Base-by-base conservation (phyloP, 2,797 vertebrate genomes). In the Oceanodroma leucorhoa region DNA sequence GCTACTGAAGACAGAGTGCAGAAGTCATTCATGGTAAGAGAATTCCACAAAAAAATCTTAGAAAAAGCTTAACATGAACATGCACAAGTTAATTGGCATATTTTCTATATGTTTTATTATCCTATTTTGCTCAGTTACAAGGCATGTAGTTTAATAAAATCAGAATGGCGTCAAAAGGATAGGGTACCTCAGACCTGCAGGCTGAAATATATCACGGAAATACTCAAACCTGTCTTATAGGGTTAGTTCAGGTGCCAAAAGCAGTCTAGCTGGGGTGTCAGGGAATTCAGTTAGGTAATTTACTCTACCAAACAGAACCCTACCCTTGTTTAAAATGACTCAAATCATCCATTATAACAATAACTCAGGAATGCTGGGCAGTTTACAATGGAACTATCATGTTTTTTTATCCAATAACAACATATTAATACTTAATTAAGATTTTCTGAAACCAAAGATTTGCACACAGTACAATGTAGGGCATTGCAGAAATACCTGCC, bases 11-110 rank as follows among this genome's bases (percentile, higher is more conserved):
- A 69, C 15, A 58, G 70, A 79, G 34, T 61, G 40, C 72, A 89
- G 48, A 86, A 62, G 75, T 95, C 80, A 87, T 73, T 83, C 83
- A 48, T 40, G 21, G 75, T 43, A 93, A 89, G 86, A 81, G 86
- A 96, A 95, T 87, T 65, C 34, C 60, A 76, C n/a, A 83, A 95
- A 91, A 77, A 94, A 66, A 88, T 66, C 73, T 71, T 82, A 66
- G 60, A 93, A 83, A 75, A 94, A 97, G 11, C 26, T 92, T 95
- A 32, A 94, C 86, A 80, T 36, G 30, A 91, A 30, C 29, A 75
- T 14, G 3, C 2, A 2, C 40, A 71, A 66, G 7, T 73, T 36
- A 87, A 61, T 69, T 20, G 70, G 7, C 48, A 19, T 40, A 50
- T 50, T 78, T 83, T 62, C 34, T 78, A 0, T 54, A 32, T 57